phyloP scores from a whole-genome alignment of 2,888 invertebrate species.

The Microplitis manilae region DNA sequence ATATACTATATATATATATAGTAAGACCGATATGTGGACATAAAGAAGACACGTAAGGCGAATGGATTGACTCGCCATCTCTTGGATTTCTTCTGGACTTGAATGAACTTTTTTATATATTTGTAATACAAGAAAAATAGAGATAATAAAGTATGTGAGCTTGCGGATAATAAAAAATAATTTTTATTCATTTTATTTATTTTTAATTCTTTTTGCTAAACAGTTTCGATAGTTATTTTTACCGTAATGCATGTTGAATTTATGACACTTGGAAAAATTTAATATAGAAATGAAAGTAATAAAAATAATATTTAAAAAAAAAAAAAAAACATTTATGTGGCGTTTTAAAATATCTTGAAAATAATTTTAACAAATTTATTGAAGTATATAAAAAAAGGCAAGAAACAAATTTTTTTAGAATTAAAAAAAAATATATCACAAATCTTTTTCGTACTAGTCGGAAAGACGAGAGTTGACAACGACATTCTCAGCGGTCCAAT shows the following conservation, averaged over 20 bases:
- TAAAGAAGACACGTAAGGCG: constrained; percentile 19
- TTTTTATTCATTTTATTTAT: constrained; percentile 22
- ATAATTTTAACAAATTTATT: not conserved
- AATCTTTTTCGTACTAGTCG: constrained; percentile 50
- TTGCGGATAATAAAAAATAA: not conserved
- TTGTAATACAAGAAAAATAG: constrained; percentile 1
- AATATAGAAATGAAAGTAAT: not conserved
- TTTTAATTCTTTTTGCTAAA: too few relatives aligned
- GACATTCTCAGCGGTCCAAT: constrained; percentile 67
- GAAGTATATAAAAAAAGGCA: not conserved
- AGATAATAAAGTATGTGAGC: constrained; percentile 7
- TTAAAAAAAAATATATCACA: constrained; percentile 40
- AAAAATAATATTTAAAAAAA: too few relatives aligned
- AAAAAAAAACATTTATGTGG: not conserved
- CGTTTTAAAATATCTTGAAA: constrained; percentile 2
- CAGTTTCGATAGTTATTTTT: not conserved
- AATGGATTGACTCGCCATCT: constrained; percentile 65
- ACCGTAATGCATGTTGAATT: not conserved
- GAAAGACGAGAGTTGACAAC: constrained; percentile 59
- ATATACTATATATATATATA: constrained; percentile 22
- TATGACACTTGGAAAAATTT: not conserved
- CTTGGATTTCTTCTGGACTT: constrained; percentile 63
- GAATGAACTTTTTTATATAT: constrained; percentile 56
- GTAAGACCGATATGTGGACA: constrained; percentile 15
- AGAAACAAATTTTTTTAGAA: not conserved